Conservation (phyloP, 2,113 vertebrate genomes). For the Todiramphus chloris region DNA sequence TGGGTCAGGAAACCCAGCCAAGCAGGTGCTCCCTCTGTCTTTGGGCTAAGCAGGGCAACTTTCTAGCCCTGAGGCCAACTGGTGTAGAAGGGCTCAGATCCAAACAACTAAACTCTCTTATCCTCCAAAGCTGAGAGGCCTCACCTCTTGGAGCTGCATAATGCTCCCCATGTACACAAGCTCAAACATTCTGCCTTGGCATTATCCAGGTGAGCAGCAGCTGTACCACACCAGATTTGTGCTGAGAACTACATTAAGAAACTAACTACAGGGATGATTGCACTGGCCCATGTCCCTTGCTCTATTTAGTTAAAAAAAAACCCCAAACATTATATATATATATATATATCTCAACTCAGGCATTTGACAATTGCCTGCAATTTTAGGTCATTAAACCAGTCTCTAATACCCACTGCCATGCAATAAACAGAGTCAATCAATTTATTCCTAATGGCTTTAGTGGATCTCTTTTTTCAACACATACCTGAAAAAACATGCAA, state of each 20-base stretch:
- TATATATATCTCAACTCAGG: neutral
- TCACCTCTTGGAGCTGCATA: neutral
- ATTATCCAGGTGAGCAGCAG: accelerated
- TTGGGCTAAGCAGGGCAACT: neutral
- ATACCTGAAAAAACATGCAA: neutral
- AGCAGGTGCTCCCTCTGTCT: neutral
- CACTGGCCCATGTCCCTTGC: neutral
- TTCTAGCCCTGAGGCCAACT: neutral
- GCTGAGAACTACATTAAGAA: neutral
- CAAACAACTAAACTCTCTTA: neutral
- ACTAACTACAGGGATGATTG: neutral
- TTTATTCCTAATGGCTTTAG: neutral
- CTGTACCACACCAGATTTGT: neutral
- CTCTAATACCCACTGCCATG: neutral
- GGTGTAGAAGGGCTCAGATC: neutral
- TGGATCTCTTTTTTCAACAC: neutral
- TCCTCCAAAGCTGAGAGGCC: neutral
- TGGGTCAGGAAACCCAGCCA: neutral
- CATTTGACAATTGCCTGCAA: neutral
- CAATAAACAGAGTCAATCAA: neutral
- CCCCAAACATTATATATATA: neutral
- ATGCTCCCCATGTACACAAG: neutral
- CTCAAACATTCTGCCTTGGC: neutral
- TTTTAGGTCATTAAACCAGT: neutral
- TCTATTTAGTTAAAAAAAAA: neutral